Percentiles rank a stretch among this genome's conserved stretches.
These are phyloP conservation scores for Syngnathoides biaculeatus DNA, from an alignment of 2,113 vertebrate species.

Conservation along the genomic window DNA sequence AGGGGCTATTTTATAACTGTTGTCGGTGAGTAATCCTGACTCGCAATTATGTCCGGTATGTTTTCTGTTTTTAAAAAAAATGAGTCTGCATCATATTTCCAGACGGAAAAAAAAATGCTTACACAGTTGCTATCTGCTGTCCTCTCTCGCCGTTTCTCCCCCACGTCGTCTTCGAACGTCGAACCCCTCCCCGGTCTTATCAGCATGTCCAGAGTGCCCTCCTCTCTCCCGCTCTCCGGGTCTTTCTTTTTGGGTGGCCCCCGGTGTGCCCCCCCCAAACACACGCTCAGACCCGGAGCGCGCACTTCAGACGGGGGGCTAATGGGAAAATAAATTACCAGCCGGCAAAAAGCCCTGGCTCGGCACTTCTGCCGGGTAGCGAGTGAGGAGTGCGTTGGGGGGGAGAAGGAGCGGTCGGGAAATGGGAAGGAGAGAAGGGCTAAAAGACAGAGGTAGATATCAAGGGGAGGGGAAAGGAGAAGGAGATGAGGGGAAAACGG, in stretches of 20 bases:
- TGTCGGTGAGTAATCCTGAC: not conserved
- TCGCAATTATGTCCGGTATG: not conserved
- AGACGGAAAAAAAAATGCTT: conserved; percentile 26
- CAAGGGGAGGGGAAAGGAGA: conserved; percentile 19
- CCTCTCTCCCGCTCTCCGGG: conserved; percentile 54
- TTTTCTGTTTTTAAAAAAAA: conserved; percentile 6
- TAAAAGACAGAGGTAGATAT: conserved; percentile 47
- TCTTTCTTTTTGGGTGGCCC: conserved; percentile 69
- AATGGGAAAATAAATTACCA: conserved; percentile 77
- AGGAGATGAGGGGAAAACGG: conserved; percentile 30
- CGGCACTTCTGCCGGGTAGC: conserved; percentile 64
- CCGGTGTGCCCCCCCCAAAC: conserved; percentile 49
- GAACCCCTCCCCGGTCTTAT: conserved; percentile 48
- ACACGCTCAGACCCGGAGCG: conserved; percentile 65
- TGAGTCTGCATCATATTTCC: conserved; percentile 19
- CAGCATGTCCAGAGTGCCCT: conserved; percentile 66
- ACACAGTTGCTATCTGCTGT: conserved; percentile 30
- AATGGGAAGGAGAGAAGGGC: conserved; percentile 44
- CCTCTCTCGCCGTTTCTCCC: conserved; percentile 29
- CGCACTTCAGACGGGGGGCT: conserved; percentile 72
- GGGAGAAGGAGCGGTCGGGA: conserved; percentile 40
- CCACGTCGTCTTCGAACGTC: conserved; percentile 12
- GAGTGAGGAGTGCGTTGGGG: conserved; percentile 34
- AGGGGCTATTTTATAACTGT: not conserved
- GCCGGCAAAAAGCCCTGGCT: conserved; percentile 67